A percentile compares a stretch with the other conserved stretches of the same genome.
Evolutionary conservation across 2,113 vertebrate genomes (phyloP).

Genomic region (Eretmochelys imbricata): DNA sequence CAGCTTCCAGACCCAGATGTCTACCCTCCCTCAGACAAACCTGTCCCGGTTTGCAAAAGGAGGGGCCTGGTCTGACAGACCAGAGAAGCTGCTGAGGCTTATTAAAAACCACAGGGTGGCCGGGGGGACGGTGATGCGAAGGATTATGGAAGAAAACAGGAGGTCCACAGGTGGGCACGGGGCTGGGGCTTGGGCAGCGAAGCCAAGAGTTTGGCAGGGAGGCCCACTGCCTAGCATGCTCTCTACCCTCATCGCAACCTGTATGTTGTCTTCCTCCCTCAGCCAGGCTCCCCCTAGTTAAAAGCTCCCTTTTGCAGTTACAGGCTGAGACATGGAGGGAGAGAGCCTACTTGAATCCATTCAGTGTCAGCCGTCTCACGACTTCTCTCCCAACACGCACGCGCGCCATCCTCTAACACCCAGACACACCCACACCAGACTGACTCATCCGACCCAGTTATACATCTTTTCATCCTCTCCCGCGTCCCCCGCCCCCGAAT

Average conservation of each 20-base stretch:
- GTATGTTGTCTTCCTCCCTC: neutral
- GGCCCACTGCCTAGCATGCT: neutral
- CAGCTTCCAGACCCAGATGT: neutral
- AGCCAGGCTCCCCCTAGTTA: neutral
- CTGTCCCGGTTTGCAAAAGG: neutral
- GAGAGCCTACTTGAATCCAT: neutral
- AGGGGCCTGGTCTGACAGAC: neutral
- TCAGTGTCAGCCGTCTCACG: neutral
- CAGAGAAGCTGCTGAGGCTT: neutral
- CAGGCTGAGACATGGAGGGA: neutral
- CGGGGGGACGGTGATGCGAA: neutral
- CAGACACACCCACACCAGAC: neutral
- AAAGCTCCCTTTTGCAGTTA: neutral
- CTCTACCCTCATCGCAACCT: neutral
- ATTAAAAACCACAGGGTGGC: neutral
- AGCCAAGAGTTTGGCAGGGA: neutral
- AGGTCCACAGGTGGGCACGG: neutral
- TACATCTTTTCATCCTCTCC: neutral
- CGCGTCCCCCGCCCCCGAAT: neutral
- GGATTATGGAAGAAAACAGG: neutral
- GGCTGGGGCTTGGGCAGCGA: slow-evolving; percentile 25
- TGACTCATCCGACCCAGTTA: neutral
- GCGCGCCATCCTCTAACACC: neutral
- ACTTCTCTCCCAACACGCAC: neutral
- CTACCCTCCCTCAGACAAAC: neutral